These are phyloP conservation scores for Anolis sagrei DNA, from an alignment of 2,113 vertebrate genomes.

Conservation along the genomic window DNA sequence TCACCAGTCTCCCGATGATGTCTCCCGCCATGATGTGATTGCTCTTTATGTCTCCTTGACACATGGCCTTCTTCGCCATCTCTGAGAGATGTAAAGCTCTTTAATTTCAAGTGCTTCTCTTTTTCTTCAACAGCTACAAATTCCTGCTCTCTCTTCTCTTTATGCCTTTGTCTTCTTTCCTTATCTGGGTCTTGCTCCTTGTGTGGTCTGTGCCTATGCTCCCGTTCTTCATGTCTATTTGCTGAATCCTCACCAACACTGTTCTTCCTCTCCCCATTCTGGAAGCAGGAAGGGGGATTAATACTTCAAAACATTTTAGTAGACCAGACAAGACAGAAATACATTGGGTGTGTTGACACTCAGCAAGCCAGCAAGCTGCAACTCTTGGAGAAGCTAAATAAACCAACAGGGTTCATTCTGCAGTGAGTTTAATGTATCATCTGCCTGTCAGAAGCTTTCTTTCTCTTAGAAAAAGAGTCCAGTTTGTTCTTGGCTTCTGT, in stretches of 20 bases:
- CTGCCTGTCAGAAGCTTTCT: no score
- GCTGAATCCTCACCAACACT: constrained; percentile 60
- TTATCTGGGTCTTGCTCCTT: constrained; percentile 58
- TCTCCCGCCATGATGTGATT: constrained; percentile 38
- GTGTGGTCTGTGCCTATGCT: constrained; percentile 47
- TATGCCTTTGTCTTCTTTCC: constrained; percentile 65
- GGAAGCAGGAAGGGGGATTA: not conserved
- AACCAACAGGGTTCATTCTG: not conserved
- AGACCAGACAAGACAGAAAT: not conserved
- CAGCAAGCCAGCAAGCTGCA: not conserved
- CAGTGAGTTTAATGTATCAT: not conserved
- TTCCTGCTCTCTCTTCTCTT: constrained; percentile 62
- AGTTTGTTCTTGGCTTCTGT: not conserved
- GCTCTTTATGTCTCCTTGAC: constrained; percentile 64
- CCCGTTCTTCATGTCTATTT: constrained; percentile 54
- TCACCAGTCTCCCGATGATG: constrained; percentile 67
- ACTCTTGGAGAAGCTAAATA: not conserved
- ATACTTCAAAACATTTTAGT: constrained; percentile 7
- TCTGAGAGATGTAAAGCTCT: constrained; percentile 36
- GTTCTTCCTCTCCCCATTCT: constrained; percentile 58
- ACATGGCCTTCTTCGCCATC: constrained; percentile 60
- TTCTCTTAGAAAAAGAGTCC: not conserved
- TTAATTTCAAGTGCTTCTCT: constrained; percentile 59
- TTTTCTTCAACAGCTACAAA: constrained; percentile 50
- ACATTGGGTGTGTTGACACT: not conserved